Conservation (phyloP, 23 tunicate genomes). For the Halocynthia roretzi region DNA sequence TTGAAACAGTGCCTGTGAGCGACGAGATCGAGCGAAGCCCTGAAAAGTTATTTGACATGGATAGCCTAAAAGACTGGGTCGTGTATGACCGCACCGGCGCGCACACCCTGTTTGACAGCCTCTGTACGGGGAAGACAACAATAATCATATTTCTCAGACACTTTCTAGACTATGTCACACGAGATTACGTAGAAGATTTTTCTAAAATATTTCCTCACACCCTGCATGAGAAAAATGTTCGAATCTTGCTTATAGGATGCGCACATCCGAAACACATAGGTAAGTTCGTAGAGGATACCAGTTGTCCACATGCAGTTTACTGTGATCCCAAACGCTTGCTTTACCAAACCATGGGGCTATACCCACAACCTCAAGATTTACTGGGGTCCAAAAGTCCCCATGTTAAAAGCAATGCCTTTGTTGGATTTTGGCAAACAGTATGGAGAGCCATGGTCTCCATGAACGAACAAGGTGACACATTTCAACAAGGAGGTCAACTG, state of each 20-base stretch:
- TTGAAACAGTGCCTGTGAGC: slow-evolving; percentile 10
- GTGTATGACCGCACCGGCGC: slow-evolving; percentile 16
- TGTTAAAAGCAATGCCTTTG: slow-evolving; percentile 39
- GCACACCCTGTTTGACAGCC: slow-evolving; percentile 14
- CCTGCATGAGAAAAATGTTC: slow-evolving; percentile 20
- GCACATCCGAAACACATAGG: slow-evolving; percentile 54
- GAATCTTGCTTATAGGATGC: slow-evolving; percentile 57
- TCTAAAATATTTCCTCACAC: slow-evolving; percentile 61
- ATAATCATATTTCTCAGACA: slow-evolving; percentile 56
- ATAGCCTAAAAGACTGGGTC: slow-evolving; percentile 29
- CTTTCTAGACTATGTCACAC: slow-evolving; percentile 67
- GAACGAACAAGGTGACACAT: slow-evolving; percentile 70
- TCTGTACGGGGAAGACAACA: slow-evolving; percentile 8
- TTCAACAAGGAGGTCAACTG: slow-evolving; percentile 79
- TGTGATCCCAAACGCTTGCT: slow-evolving; percentile 65
- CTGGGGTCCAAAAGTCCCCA: slow-evolving; percentile 46
- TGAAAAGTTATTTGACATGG: slow-evolving; percentile 41
- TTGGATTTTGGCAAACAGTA: slow-evolving; percentile 50
- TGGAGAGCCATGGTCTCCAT: slow-evolving; percentile 56
- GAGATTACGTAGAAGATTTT: slow-evolving; percentile 86
- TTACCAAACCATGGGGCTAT: slow-evolving; percentile 33
- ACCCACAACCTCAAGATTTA: slow-evolving; percentile 8
- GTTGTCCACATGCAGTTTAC: slow-evolving; percentile 48
- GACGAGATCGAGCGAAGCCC: slow-evolving; percentile 46
- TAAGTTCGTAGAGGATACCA: slow-evolving; percentile 65